These are phyloP conservation scores for Uropetala carovei DNA, from an alignment of 2,888 invertebrate genomes.

Conservation along the genomic window DNA sequence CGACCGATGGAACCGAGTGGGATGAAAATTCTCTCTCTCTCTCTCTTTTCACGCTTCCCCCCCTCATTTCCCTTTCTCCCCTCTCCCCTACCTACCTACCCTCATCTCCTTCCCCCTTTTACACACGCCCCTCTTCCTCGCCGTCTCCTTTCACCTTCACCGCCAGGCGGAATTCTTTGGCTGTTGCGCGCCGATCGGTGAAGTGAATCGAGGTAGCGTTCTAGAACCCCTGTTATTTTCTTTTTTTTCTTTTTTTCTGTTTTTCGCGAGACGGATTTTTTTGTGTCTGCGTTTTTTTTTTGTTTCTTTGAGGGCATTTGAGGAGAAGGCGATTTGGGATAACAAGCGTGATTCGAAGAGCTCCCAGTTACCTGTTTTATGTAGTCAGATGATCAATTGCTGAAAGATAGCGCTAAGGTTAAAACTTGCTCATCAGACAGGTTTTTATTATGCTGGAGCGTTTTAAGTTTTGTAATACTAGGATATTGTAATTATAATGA, in stretches of 20 bases:
- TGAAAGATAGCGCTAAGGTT: too few species aligned
- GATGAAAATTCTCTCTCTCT: constrained; percentile 14
- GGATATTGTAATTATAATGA: too few species aligned
- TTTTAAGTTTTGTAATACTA: too few species aligned
- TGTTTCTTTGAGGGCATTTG: not conserved
- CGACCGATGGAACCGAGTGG: constrained; percentile 32
- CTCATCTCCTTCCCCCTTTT: not conserved
- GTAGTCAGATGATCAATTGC: too few species aligned
- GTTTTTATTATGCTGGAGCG: too few species aligned
- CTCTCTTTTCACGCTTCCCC: not conserved
- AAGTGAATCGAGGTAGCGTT: constrained; percentile 32
- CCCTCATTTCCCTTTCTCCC: not conserved
- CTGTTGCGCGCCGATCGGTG: not conserved
- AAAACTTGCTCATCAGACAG: too few species aligned
- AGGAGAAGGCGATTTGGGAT: constrained; percentile 2
- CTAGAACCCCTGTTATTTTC: constrained; percentile 46
- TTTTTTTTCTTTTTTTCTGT: not conserved
- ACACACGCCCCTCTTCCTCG: not conserved
- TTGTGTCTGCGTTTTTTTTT: not conserved
- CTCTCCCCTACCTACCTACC: not conserved
- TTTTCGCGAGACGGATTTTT: not conserved
- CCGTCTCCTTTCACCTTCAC: not conserved
- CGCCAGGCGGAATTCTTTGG: not conserved
- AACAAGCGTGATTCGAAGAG: not conserved
- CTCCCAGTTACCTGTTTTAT: not conserved